Conservation (phyloP, 2,888 invertebrate species). For the Pteria penguin region DNA sequence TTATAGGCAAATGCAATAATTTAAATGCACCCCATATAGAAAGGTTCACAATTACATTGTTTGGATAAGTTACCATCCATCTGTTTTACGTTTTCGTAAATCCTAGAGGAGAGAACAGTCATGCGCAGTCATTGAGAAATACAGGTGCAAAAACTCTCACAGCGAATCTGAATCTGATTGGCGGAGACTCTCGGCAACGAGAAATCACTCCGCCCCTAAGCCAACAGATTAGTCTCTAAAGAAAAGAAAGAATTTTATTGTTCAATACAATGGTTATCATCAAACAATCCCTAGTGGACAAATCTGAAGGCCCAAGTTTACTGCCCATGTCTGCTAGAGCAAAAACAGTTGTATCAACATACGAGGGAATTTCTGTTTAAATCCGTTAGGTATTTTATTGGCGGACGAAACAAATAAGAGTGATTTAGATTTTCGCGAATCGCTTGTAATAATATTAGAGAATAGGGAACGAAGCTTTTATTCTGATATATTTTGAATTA, state of each 20-base stretch:
- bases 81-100: constrained; percentile 20
- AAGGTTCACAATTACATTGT: constrained; percentile 4
- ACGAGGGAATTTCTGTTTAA: background rate
- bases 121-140: constrained; percentile 32
- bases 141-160: constrained; percentile 45
- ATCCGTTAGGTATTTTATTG: background rate
- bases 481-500: background rate
- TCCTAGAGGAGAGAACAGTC: constrained; percentile 17
- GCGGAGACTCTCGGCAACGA: constrained; percentile 6
- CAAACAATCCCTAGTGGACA: constrained; percentile 9
- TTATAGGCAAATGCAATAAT: constrained; percentile 3
- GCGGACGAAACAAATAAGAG: background rate
- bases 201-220: constrained; percentile 35
- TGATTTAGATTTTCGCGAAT: background rate
- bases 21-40: background rate
- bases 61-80: constrained; percentile 20
- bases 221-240: background rate
- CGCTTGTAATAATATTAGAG: background rate
- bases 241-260: background rate
- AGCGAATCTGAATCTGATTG: constrained; percentile 34
- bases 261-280: background rate
- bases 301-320: constrained; percentile 14
- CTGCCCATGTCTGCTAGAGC: background rate
- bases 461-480: background rate
- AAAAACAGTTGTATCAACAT: constrained; percentile 13